phyloP scores from a whole-genome alignment of 1,140 invertebrate species.

The Neodiprion pinetum region DNA sequence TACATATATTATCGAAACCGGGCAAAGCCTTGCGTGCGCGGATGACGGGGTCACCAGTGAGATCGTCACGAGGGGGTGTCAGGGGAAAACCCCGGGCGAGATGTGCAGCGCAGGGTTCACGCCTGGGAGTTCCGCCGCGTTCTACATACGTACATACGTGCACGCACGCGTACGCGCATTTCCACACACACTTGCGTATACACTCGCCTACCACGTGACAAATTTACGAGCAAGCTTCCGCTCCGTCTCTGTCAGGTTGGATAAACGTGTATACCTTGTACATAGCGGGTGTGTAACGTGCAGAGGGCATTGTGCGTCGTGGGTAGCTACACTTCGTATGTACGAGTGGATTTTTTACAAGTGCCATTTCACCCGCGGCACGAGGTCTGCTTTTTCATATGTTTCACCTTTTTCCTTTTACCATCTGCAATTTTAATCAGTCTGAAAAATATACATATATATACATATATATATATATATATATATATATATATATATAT shows the following conservation, averaged over 20 bases:
- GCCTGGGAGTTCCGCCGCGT: background rate
- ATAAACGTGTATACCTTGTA: background rate
- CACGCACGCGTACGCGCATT: too few species aligned
- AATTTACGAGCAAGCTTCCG: background rate
- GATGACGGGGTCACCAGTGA: background rate
- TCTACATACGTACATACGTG: too few species aligned
- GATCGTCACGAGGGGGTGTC: background rate
- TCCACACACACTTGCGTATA: too few species aligned
- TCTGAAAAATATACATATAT: too few species aligned
- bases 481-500: too few species aligned
- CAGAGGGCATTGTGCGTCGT: background rate
- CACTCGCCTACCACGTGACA: background rate
- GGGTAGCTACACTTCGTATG: background rate
- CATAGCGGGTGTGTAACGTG: background rate
- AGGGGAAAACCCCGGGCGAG: background rate
- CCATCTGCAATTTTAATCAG: background rate
- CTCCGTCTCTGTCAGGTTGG: conserved; percentile 1
- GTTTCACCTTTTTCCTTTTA: background rate
- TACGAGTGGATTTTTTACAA: too few species aligned
- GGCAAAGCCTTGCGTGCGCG: background rate
- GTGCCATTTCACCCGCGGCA: too few species aligned
- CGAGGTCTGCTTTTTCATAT: background rate
- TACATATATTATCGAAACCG: too few species aligned
- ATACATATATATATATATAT: too few species aligned
- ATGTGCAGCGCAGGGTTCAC: background rate